Evolutionary conservation across 2,113 vertebrate genomes (phyloP).

Genomic region (Pseudopodoces humilis): DNA sequence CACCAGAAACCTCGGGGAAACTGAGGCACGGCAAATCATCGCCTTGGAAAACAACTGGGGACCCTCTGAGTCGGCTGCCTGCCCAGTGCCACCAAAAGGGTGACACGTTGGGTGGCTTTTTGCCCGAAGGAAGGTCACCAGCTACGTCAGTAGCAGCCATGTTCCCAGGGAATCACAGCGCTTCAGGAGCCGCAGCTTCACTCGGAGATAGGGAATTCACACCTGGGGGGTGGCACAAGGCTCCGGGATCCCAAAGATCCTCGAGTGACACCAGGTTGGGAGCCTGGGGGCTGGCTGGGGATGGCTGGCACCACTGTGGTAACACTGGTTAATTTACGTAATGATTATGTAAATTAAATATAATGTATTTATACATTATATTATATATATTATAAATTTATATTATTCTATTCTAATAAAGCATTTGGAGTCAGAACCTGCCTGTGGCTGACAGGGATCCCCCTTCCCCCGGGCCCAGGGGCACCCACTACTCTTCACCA

Average conservation of each 20-base stretch:
- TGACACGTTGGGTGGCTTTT: rapidly evolving
- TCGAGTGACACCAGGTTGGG: rapidly evolving
- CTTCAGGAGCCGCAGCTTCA: not conserved
- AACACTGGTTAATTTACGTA: not conserved
- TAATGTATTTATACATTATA: not conserved
- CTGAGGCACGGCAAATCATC: not conserved
- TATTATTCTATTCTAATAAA: not conserved
- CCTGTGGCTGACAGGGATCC: not conserved
- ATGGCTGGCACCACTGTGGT: not conserved
- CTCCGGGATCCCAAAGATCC: not conserved
- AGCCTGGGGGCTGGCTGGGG: not conserved
- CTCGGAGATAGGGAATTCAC: not conserved
- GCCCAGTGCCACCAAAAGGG: not conserved
- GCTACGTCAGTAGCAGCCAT: not conserved
- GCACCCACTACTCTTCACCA: not conserved
- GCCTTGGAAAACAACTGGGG: not conserved
- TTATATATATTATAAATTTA: not conserved
- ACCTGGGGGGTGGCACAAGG: not conserved
- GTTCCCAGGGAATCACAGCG: not conserved
- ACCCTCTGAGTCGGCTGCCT: rapidly evolving
- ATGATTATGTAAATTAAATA: not conserved
- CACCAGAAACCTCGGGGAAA: not conserved
- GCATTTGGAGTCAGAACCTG: not conserved
- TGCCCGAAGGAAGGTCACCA: not conserved
- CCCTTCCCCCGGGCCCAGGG: not conserved